These are phyloP conservation scores for Oenanthe melanoleuca DNA, from an alignment of 2,113 vertebrate genomes.

Conservation along the genomic window DNA sequence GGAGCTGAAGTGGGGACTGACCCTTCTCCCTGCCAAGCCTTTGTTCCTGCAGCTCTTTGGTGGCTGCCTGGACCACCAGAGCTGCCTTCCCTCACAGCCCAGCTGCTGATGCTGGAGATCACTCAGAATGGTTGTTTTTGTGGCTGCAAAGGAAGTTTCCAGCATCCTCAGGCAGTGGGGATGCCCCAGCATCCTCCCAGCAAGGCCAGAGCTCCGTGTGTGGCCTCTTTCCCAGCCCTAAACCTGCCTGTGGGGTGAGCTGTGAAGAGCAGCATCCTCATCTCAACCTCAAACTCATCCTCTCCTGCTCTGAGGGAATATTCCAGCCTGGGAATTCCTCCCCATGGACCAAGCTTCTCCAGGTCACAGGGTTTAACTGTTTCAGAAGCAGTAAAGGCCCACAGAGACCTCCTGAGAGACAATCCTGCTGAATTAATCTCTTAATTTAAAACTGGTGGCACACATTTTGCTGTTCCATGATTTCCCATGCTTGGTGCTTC, in stretches of 20 bases:
- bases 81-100: neutral
- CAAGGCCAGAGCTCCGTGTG: neutral
- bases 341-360: neutral
- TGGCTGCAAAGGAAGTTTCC: neutral
- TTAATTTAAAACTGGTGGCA: neutral
- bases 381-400: neutral
- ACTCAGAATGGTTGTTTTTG: conserved; percentile 39
- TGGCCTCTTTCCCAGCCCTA: neutral
- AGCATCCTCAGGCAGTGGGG: conserved; percentile 33
- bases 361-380: neutral
- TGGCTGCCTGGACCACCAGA: conserved; percentile 40
- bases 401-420: neutral
- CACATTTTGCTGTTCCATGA: neutral
- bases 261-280: neutral
- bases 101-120: conserved; percentile 46
- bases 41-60: conserved; percentile 15
- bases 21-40: neutral
- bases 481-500: neutral
- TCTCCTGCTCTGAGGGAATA: neutral
- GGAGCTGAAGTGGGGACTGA: neutral
- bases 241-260: neutral
- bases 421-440: neutral
- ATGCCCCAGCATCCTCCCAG: neutral
- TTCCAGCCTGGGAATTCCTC: neutral
- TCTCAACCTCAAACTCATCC: too few relatives aligned